Evolutionary conservation across 2,113 vertebrate genomes (phyloP).

Genomic region (Cynocephalus volans): DNA sequence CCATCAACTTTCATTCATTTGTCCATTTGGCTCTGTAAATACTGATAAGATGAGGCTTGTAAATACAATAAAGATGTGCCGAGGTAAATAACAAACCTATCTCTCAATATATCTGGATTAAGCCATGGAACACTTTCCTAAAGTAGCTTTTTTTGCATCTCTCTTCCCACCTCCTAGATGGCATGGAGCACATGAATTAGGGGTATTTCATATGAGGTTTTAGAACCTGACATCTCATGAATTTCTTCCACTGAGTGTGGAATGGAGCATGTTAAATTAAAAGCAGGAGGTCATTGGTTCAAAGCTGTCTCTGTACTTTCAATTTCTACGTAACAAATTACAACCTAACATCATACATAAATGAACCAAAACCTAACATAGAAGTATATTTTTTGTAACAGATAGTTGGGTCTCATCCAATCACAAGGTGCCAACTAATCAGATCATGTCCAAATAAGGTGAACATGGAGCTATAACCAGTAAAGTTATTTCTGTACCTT

Average conservation of each 20-base stretch:
- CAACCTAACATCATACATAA: not conserved
- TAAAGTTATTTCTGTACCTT: not conserved
- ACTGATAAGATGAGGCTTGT: conserved; percentile 83
- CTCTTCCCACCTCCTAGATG: not conserved
- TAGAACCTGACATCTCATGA: conserved; percentile 24
- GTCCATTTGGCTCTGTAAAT: conserved; percentile 81
- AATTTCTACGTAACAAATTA: not conserved
- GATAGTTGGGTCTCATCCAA: not conserved
- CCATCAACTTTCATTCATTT: conserved; percentile 62
- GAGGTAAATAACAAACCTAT: conserved; percentile 55
- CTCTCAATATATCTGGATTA: conserved; percentile 79
- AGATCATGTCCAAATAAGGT: not conserved
- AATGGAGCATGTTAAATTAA: not conserved
- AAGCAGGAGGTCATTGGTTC: not conserved
- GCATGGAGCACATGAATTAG: not conserved
- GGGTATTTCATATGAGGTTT: not conserved
- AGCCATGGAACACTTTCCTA: conserved; percentile 76
- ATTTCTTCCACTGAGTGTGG: not conserved
- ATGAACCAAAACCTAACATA: not conserved
- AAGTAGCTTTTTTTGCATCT: conserved; percentile 32
- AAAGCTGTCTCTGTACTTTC: not conserved
- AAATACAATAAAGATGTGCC: conserved; percentile 83
- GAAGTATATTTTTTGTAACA: not conserved
- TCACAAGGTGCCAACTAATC: not conserved
- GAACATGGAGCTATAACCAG: not conserved